Evolutionary conservation across 37 sponge, comb jelly and placozoan species (phyloP).

Genomic region (Chondrilla cf. caribensis): DNA sequence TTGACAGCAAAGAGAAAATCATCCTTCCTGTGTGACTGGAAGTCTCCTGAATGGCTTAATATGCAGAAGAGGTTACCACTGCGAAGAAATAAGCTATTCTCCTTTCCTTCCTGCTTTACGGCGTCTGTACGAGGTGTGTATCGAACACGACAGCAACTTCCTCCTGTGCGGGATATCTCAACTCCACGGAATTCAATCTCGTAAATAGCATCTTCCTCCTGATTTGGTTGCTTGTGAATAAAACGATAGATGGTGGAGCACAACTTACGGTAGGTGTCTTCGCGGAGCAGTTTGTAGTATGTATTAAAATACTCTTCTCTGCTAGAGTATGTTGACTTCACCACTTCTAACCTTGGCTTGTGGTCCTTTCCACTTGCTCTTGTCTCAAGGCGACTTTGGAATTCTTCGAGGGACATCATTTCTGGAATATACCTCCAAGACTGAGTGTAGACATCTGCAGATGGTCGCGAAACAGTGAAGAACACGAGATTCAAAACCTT

Average conservation of each 20-base stretch:
- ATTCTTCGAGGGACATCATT: conserved; percentile 18
- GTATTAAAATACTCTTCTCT: not conserved
- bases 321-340: not conserved
- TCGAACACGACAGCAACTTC: not conserved
- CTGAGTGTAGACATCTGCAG: not conserved
- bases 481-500: not conserved
- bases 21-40: not conserved
- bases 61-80: conserved; percentile 1
- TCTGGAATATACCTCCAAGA: conserved; percentile 27
- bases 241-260: not conserved
- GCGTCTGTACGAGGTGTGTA: not conserved
- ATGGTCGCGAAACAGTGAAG: not conserved
- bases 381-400: not conserved
- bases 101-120: not conserved
- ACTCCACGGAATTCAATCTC: not conserved
- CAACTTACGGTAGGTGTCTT: not conserved
- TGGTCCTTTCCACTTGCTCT: not conserved
- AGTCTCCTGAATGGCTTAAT: not conserved
- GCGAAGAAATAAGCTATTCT: not conserved
- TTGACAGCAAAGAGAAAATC: conserved; percentile 11
- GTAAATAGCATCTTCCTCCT: not conserved
- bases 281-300: conserved; percentile 14
- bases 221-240: not conserved
- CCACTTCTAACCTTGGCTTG: not conserved
- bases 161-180: not conserved